Conservation (phyloP, 1,140 invertebrate species). For the Hylaeus anthracinus region DNA sequence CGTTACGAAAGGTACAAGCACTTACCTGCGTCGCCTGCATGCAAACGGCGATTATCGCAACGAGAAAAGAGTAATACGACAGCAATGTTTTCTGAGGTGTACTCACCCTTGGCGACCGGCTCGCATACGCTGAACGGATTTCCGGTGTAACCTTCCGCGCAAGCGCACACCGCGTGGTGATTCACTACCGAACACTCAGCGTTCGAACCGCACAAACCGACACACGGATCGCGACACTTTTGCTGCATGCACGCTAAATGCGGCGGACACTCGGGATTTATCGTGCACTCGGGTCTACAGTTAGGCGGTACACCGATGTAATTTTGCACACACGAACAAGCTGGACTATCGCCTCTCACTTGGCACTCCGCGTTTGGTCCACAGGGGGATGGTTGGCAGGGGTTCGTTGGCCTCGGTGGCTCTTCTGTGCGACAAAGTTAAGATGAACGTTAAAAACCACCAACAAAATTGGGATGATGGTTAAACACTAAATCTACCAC, state of each 20-base stretch:
- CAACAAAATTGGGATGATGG: too few relatives aligned
- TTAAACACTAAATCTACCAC: too few relatives aligned
- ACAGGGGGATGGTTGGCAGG: constrained; percentile 84
- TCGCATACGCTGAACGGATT: constrained; percentile 83
- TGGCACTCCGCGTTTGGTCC: constrained; percentile 83
- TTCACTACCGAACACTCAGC: constrained; percentile 81
- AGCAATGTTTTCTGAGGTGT: background rate
- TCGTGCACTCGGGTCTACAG: constrained; percentile 83
- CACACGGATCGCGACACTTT: constrained; percentile 81
- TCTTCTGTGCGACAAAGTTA: constrained; percentile 40
- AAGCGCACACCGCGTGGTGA: constrained; percentile 82
- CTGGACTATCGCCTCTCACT: constrained; percentile 79
- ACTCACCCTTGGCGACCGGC: constrained; percentile 77
- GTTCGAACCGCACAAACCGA: constrained; percentile 82
- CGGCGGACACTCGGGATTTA: constrained; percentile 83
- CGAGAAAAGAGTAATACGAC: constrained; percentile 15
- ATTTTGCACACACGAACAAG: constrained; percentile 81
- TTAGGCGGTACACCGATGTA: constrained; percentile 83
- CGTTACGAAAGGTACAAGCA: constrained; percentile 55
- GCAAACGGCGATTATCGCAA: constrained; percentile 35
- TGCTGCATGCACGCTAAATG: constrained; percentile 81
- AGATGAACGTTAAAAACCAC: too few relatives aligned
- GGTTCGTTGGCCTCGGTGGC: constrained; percentile 77
- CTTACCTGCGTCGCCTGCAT: constrained; percentile 66
- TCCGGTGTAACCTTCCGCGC: constrained; percentile 81